Evolutionary conservation across 2,113 vertebrate species (phyloP), one percentile per base, ranked within the genome.

Genomic region (Mustela nigripes): DNA sequence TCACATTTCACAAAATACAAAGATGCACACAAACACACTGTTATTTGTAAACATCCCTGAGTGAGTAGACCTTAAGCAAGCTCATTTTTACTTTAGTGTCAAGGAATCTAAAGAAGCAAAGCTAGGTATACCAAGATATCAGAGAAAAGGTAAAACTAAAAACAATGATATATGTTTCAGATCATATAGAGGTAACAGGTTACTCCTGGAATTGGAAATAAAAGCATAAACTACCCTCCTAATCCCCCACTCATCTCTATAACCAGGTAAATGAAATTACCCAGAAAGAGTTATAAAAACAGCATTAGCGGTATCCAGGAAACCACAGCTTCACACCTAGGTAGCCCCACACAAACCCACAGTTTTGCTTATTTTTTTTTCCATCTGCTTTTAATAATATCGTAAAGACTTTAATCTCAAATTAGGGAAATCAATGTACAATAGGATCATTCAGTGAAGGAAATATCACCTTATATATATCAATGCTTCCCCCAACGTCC

Each of bases 1-100:
- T 97, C 78, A 97, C 89, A 39, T 79, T 93, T 94, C 85, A 98
- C 69, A 95, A 93, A 95, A 92, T 53, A 74, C 74, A 94, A 69
- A 95, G 73, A 94, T n/a, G 92, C 28, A 96, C 89, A 94, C 86
- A 97, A 31, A 71, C 78, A 93, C 90, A 60, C 12, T 95, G 86
- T 85, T 95, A 81, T 83, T 95, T 97, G 65, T 96, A 93, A 97
- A 87, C 65, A 95, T 71, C 22, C 91, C 42, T 8, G 5, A 67
- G 33, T 80, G 45, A 91, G 71, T 4, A 96, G 33, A 92, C 22
- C 95, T 97, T 56, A 56, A 65, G 42, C 48, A 92, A 24, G 87
- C 36, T 86, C n/a, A 73, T 98, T 95, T 94, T 84, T 53, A 87
- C 93, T 97, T 96, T 84, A 86, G 83, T 90, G 58, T 94, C 6